A percentile compares a stretch with the other conserved stretches of the same genome.
Evolutionary conservation across 2,888 invertebrate genomes (phyloP).

Genomic region (Sphaeridia pumilis): DNA sequence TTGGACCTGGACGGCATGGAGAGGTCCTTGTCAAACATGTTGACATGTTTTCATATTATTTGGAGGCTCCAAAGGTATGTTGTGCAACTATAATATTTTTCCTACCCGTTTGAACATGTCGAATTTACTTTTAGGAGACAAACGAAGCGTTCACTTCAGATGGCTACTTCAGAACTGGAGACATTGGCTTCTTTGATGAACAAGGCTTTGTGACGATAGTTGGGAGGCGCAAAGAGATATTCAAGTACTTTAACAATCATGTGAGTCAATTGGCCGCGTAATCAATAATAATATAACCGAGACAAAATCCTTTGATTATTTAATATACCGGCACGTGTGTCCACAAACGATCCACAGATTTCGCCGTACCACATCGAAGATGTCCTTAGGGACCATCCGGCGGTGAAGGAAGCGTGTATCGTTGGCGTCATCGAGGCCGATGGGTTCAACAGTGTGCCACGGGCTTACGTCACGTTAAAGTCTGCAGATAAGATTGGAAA

Average conservation of each 20-base stretch:
- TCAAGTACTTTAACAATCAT: slow-evolving; percentile 30
- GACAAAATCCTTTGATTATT: too few relatives aligned
- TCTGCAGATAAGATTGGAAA: slow-evolving; percentile 5
- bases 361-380: slow-evolving; percentile 34
- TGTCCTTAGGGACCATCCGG: slow-evolving; percentile 23
- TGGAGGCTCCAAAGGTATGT: slow-evolving; percentile 24
- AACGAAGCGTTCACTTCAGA: slow-evolving; percentile 21
- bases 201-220: slow-evolving; percentile 27
- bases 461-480: slow-evolving; percentile 28
- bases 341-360: too few relatives aligned
- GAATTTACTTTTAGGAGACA: too few relatives aligned
- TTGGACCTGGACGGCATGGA: slow-evolving; percentile 41
- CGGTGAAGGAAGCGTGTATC: slow-evolving; percentile 29
- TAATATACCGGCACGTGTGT: too few relatives aligned
- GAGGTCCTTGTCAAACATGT: slow-evolving; percentile 41
- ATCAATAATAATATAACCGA: too few relatives aligned
- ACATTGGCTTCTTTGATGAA: slow-evolving; percentile 30
- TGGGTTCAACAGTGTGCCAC: slow-evolving; percentile 29
- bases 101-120: too few relatives aligned
- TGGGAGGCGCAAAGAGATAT: slow-evolving; percentile 32
- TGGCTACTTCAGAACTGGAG: slow-evolving; percentile 31
- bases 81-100: too few relatives aligned
- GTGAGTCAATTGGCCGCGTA: too few relatives aligned
- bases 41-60: slow-evolving; percentile 20
- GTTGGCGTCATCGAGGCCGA: slow-evolving; percentile 29